Base-by-base conservation (phyloP, 2,888 invertebrate species). In the Lymantria monacha region DNA sequence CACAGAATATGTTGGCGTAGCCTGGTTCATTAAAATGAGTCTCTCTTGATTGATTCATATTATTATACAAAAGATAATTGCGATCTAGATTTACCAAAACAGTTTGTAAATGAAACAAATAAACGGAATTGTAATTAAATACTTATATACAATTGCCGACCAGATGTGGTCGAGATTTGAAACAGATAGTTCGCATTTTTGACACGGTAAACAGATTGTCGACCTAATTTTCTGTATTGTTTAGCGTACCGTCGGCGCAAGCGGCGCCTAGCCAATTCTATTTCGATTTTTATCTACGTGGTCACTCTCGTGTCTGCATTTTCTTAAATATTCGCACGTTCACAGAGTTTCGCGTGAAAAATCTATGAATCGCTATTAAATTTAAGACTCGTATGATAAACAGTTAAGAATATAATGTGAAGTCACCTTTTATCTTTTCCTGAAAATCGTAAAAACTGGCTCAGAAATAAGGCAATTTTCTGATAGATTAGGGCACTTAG, bases 261-360 rank as follows among this genome's bases (percentile, higher is more conserved):
- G 81, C 76, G 87, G 88, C 86, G 85, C 81, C 66, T 80, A 79
- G 89, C 89, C 89, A 89, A 88, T 76, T 88, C 89, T 89, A 89
- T 89, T 89, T 89, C 73, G 69, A 84, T 79, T 81, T 86, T 85
- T 83, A 86, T 83, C 83, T 86, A 79, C 83, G 83, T 74, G 81
- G 63, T 68, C 69, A 66, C 62, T 68, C 73, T 69, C 75, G 70
- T 69, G 79, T 82, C 81, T 81, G 79, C 70, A 66, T 69, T 72
- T 62, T 66, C 67, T 72, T 72, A 73, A 54, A 72, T 87, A 85
- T 87, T 88, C 83, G 83, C 85, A 83, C 85, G 81, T 86, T 85
- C 85, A 85, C 79, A 67, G 64, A 69, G 68, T 44, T 61, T 40
- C 13, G 5, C 22, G 5, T 22, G 22, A 22, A 22, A 22, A 22